A percentile compares a stretch with the other conserved stretches of the same genome.
phyloP scores from a whole-genome alignment of 2,888 invertebrate species.

The Eilema sororculum region DNA sequence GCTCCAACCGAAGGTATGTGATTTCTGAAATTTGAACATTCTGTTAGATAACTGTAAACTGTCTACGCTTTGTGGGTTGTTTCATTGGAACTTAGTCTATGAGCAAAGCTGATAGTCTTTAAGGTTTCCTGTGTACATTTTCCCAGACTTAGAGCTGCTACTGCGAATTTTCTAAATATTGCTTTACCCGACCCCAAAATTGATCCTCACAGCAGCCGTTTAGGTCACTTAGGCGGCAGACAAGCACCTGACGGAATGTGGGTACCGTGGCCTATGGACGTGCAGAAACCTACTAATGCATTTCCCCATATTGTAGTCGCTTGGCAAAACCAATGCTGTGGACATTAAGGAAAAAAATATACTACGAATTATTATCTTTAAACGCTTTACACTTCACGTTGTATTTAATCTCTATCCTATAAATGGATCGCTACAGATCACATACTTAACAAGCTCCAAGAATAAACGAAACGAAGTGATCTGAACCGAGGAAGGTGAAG shows the following conservation, averaged over 20 bases:
- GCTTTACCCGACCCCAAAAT: too few relatives aligned
- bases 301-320: too few relatives aligned
- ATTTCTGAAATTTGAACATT: constrained; percentile 89
- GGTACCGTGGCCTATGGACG: too few relatives aligned
- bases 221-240: too few relatives aligned
- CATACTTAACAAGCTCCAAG: background rate
- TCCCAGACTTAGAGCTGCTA: background rate
- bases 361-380: background rate
- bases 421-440: background rate
- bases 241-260: too few relatives aligned
- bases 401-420: background rate
- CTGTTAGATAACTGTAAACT: background rate
- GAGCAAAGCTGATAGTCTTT: background rate
- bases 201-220: too few relatives aligned
- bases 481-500: background rate
- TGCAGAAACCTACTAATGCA: too few relatives aligned
- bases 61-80: background rate
- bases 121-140: background rate
- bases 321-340: background rate
- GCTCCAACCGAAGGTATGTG: constrained; percentile 93
- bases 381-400: background rate
- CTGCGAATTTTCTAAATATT: background rate
- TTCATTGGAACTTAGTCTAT: too few relatives aligned
- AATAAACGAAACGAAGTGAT: background rate
- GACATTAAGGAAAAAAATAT: background rate